These are phyloP conservation scores for Stomatorhinus ivindoensis DNA, from an alignment of 2,113 vertebrate species.

Conservation along the genomic window DNA sequence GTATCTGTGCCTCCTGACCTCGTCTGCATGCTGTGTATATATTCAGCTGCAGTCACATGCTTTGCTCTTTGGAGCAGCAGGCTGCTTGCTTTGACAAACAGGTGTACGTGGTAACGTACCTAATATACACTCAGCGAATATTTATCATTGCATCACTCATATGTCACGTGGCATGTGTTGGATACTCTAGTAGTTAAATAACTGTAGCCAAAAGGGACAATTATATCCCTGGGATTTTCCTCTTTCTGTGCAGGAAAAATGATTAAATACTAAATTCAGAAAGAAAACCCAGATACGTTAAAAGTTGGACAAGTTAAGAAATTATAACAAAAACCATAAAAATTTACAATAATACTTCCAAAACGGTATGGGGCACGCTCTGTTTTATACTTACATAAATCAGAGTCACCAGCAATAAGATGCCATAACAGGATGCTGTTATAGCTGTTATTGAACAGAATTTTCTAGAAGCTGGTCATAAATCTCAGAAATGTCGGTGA, in stretches of 20 bases:
- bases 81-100: not conserved
- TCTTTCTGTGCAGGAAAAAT: not conserved
- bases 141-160: not conserved
- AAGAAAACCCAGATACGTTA: not conserved
- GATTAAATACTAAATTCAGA: not conserved
- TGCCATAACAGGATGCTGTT: not conserved
- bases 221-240: not conserved
- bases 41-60: not conserved
- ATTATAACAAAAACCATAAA: not conserved
- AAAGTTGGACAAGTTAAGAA: not conserved
- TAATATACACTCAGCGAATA: not conserved
- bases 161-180: not conserved
- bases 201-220: not conserved
- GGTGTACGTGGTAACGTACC: not conserved
- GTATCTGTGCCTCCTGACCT: not conserved
- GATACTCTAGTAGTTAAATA: not conserved
- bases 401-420: not conserved
- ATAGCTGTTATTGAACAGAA: slow-evolving; percentile 1
- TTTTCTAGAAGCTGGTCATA: not conserved
- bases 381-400: not conserved
- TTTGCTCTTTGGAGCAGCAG: not conserved
- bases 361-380: not conserved
- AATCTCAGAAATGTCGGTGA: not conserved
- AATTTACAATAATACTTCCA: not conserved
- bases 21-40: not conserved